Conservation (phyloP, 92 coral and sea anemone genomes). For the Porites divaricata region DNA sequence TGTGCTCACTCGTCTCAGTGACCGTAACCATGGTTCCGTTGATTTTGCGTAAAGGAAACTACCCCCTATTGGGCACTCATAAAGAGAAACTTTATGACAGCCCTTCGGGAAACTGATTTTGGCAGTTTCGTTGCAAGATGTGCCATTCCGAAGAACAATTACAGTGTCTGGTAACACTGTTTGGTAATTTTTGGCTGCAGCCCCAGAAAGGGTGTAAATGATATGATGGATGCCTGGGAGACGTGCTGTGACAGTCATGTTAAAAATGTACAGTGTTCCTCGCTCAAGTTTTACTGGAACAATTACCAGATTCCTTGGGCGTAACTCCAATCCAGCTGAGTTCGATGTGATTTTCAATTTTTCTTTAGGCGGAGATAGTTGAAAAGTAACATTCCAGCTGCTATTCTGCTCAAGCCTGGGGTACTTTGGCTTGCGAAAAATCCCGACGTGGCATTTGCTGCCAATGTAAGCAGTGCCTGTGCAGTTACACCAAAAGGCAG, state of each 20-base stretch:
- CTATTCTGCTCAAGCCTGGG: conserved; percentile 47
- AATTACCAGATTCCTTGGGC: conserved; percentile 39
- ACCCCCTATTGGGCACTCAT: conserved; percentile 46
- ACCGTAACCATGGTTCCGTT: conserved; percentile 56
- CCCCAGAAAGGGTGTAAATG: conserved; percentile 67
- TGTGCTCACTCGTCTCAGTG: conserved; percentile 38
- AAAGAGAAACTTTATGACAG: conserved; percentile 51
- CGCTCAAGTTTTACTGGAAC: conserved; percentile 9
- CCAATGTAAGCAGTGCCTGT: conserved; percentile 72
- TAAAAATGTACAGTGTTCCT: conserved; percentile 30
- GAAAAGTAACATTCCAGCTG: conserved; percentile 48
- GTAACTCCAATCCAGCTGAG: conserved; percentile 48
- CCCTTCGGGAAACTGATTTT: conserved; percentile 48
- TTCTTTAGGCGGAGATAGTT: conserved; percentile 60
- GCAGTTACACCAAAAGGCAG: conserved; percentile 69
- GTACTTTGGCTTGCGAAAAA: conserved; percentile 48
- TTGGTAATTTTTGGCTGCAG: conserved; percentile 52
- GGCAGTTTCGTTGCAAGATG: conserved; percentile 28
- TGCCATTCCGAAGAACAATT: conserved; percentile 31
- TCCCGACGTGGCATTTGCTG: conserved; percentile 55
- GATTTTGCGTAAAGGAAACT: conserved; percentile 49
- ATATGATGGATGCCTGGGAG: conserved; percentile 63
- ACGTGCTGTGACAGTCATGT: conserved; percentile 58
- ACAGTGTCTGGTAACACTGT: conserved; percentile 49
- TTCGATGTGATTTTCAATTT: conserved; percentile 38